These are phyloP conservation scores for Nomia melanderi DNA, from an alignment of 1,140 invertebrate species.

Conservation along the genomic window DNA sequence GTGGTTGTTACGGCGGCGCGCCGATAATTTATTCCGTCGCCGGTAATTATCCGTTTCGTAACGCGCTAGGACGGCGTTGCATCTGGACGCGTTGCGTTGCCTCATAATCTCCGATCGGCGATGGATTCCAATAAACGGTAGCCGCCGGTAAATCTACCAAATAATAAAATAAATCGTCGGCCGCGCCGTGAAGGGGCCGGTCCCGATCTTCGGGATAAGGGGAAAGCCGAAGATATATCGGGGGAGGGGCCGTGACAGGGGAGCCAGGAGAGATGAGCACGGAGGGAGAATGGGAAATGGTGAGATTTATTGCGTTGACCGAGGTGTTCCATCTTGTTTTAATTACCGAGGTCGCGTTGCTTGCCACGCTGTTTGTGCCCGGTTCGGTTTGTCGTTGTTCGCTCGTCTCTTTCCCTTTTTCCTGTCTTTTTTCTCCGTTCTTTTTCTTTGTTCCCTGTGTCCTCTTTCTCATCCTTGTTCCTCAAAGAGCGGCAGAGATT, in stretches of 20 bases:
- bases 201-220: constrained; percentile 55
- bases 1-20: background rate
- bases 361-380: constrained; percentile 12
- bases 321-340: constrained; percentile 65
- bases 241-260: constrained; percentile 3
- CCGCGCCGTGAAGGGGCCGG: constrained; percentile 36
- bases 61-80: constrained; percentile 15
- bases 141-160: constrained; percentile 67
- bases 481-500: background rate
- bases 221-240: constrained; percentile 45
- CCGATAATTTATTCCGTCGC: constrained; percentile 10
- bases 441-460: background rate
- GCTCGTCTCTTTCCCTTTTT: too few species aligned
- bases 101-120: constrained; percentile 60
- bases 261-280: background rate
- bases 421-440: too few species aligned
- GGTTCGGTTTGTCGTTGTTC: constrained; percentile 8
- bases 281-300: constrained; percentile 47
- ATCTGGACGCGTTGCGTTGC: constrained; percentile 51
- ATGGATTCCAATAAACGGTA: constrained; percentile 66
- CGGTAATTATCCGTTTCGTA: constrained; percentile 43
- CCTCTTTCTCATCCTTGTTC: background rate
- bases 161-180: constrained; percentile 69
- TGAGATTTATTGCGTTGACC: constrained; percentile 68
- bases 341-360: constrained; percentile 63